Percentiles rank a stretch among this genome's conserved stretches.
Conservation (phyloP, 2,888 invertebrate genomes). For the Orthosia cruda region DNA sequence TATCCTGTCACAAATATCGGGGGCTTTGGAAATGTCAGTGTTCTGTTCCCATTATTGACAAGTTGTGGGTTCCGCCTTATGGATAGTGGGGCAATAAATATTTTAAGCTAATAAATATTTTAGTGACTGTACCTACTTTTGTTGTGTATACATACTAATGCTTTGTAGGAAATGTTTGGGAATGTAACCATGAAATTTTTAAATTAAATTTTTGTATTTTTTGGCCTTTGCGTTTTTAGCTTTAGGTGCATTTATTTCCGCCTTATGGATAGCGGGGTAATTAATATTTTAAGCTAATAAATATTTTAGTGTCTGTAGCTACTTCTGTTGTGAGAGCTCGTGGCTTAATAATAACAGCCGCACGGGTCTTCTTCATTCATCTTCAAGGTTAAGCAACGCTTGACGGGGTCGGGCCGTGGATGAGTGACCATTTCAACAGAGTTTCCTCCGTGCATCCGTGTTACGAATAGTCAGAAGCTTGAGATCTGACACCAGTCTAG, state of each 20-base stretch:
- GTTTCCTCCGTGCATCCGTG: no score
- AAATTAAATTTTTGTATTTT: no score
- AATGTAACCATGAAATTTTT: no score
- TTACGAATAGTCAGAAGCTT: no score
- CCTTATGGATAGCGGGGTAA: conserved; percentile 50
- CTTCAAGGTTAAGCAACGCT: no score
- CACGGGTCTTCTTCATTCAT: no score
- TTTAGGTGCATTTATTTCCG: conserved; percentile 29
- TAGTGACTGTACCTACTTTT: conserved; percentile 36
- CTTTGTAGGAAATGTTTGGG: neutral
- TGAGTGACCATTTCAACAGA: no score
- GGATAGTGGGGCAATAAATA: conserved; percentile 37
- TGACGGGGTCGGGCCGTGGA: no score
- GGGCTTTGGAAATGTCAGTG: conserved; percentile 69
- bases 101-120: conserved; percentile 73
- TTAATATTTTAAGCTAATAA: conserved; percentile 63
- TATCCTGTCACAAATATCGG: conserved; percentile 72
- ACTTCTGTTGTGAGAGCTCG: conserved; percentile 30
- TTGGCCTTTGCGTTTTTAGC: neutral
- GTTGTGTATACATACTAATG: conserved; percentile 45
- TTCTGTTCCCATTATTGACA: conserved; percentile 73
- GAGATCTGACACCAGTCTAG: no score
- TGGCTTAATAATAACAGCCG: no score
- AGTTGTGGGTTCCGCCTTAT: conserved; percentile 69
- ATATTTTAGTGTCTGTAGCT: conserved; percentile 68